Evolutionary conservation across 2,888 invertebrate genomes (phyloP), one percentile per base, ranked within the genome.

Genomic region (Coenonympha glycerion): DNA sequence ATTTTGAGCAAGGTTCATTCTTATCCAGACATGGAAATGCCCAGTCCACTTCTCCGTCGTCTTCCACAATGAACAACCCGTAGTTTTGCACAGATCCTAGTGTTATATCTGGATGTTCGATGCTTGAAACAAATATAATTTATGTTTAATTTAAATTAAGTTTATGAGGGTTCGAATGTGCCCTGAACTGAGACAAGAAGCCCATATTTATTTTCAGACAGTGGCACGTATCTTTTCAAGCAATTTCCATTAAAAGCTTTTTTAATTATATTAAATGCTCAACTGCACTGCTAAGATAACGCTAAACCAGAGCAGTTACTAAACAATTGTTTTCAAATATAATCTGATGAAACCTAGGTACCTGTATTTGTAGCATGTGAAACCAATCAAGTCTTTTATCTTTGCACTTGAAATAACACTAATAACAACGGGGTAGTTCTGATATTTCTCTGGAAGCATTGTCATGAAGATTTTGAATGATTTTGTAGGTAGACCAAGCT

Each of bases 21-120:
- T 93, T 90, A 71, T 97, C 97, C 8, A 99, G 87, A 62, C 94
- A 93, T 0, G 98, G 97, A 73, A 99, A 97, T 64, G 97, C 98
- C 80, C 91, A 90, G 77, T 97, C 97, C 2, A 96, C 94, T 82
- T 97, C 97, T 1, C 98, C 98, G 71, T 97, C 97, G 68, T 98
- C 98, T 81, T 98, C 98, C 19, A 96, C 97, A 75, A 98, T 96
- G 71, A 95, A 96, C 48, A 98, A 89, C 34, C 95, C 95, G 74
- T 96, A 98, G 67, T 92, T 90, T 47, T 89, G 86, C 13, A 92
- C 89, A 28, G 91, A 89, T 63, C 91, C 90, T 40, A 92, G 84
- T 15, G 80, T 73, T 63, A 90, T 82, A 54, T 91, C 90, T 3
- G 91, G 91, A 71, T 90, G 90, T 66, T 89, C 89, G 57, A 91